These are phyloP conservation scores for Drosophila leonis DNA, from an alignment of 2,888 invertebrate genomes.

Conservation along the genomic window DNA sequence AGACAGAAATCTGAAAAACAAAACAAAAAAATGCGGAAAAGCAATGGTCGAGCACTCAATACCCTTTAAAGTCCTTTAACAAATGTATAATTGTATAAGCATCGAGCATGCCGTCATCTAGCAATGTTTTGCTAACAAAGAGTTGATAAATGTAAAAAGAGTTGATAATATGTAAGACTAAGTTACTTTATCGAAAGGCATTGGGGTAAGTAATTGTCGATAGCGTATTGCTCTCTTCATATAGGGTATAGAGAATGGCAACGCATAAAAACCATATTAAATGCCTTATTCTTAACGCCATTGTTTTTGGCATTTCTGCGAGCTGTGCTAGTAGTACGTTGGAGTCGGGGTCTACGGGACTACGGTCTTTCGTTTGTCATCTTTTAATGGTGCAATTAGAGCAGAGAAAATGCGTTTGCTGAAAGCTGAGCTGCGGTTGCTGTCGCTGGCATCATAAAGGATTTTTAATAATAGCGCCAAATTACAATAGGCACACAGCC, in stretches of 20 bases:
- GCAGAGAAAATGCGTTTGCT: conserved; percentile 78
- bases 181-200: too few relatives aligned
- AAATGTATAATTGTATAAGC: not conserved
- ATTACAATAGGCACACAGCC: conserved; percentile 72
- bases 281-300: conserved; percentile 60
- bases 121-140: not conserved
- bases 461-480: conserved; percentile 80
- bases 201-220: not conserved
- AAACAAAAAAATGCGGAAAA: not conserved
- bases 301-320: conserved; percentile 45
- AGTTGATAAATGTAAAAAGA: not conserved
- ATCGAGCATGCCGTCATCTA: not conserved
- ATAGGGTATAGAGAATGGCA: conserved; percentile 50
- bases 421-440: conserved; percentile 73
- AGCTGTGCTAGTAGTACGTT: conserved; percentile 26
- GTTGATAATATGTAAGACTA: too few relatives aligned
- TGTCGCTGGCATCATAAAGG: conserved; percentile 73
- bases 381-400: conserved; percentile 80
- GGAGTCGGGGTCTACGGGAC: conserved; percentile 15
- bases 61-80: conserved; percentile 1
- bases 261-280: conserved; percentile 77
- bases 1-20: conserved; percentile 25
- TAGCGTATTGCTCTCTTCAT: not conserved
- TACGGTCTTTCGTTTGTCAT: conserved; percentile 70
- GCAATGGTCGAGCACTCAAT: not conserved